Base-by-base conservation (phyloP, 2,797 vertebrate species). In the Sebastes matsubarae region DNA sequence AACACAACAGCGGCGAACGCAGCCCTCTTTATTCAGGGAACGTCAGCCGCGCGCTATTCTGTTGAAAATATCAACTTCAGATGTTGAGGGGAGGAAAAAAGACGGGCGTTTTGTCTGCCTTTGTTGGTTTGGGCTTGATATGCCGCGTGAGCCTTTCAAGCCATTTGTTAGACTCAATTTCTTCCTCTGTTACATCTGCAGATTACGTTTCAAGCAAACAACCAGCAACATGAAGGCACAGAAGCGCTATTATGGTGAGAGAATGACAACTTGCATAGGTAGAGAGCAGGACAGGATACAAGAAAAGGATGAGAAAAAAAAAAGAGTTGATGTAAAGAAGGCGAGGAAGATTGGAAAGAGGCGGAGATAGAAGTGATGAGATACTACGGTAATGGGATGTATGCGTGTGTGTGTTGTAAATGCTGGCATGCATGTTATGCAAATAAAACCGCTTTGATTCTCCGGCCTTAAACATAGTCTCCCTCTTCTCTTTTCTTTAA, bases 101-200 rank as follows among this genome's bases (percentile, higher is more conserved):
- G 89, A 89, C 88, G 82, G 87, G 92, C 87, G 88, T 95, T 94
- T 94, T 95, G 93, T 94, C 93, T 94, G 93, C 92, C 92, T 94
- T 95, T 94, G 93, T 93, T 81, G 91, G 91, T 69, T 88, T 22
- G 82, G 84, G 94, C 93, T 95, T 95, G 94, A 95, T 94, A 94
- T 94, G 93, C 94, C 30, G 89, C 84, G 78, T 86, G 88, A 90
- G 92, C 89, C 93, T 94, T 95, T 94, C 93, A 94, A 93, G 87
- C 88, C 94, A 93, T 95, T 96, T 96, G 94, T 95, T 95, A 88
- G 92, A 95, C 93, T 96, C 94, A 92, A 94, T 95, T 95, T 95
- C 94, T 93, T 92, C 88, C 90, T 89, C 90, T 88, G 91, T 95
- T 92, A 93, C 93, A 93, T 93, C 90, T 88, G 90, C 92, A 91